These are phyloP conservation scores for Thera obeliscata DNA, from an alignment of 2,888 invertebrate genomes.

Conservation along the genomic window DNA sequence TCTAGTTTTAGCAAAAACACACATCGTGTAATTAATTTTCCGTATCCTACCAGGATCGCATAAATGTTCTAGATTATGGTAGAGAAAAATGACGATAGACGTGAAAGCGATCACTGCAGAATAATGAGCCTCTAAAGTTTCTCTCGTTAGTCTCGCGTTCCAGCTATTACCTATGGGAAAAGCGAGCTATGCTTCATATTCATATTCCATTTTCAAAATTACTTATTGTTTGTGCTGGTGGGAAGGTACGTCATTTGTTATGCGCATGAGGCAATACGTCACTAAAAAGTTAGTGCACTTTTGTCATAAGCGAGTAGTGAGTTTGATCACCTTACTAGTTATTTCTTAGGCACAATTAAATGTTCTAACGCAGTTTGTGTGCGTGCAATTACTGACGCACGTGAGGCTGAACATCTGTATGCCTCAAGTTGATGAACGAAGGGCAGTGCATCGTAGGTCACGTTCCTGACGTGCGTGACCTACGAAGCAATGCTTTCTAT, in stretches of 20 bases:
- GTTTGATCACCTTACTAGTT: background rate
- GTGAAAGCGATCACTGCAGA: constrained; percentile 52
- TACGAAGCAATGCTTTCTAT: too few species aligned
- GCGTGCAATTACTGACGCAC: too few species aligned
- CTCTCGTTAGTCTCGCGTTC: constrained; percentile 61
- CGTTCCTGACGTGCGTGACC: too few species aligned
- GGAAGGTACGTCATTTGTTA: constrained; percentile 14
- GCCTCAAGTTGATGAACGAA: too few species aligned
- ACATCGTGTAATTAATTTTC: too few species aligned
- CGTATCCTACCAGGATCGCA: constrained; percentile 29
- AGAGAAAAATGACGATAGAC: constrained; percentile 39
- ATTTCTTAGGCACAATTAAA: background rate
- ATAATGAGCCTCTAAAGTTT: constrained; percentile 65
- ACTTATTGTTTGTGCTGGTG: constrained; percentile 57
- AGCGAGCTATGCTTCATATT: constrained; percentile 50
- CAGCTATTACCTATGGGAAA: constrained; percentile 63
- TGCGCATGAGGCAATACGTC: constrained; percentile 4
- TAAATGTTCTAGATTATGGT: constrained; percentile 46
- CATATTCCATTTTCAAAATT: constrained; percentile 62
- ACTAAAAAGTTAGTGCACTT: constrained; percentile 30
- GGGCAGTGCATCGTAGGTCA: too few species aligned
- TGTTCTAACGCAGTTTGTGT: too few species aligned
- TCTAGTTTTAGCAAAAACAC: too few species aligned
- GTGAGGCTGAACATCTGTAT: too few species aligned
- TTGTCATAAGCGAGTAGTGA: constrained; percentile 2